phyloP scores from a whole-genome alignment of 2,888 invertebrate species.

The Eugnorisma glareosa region DNA sequence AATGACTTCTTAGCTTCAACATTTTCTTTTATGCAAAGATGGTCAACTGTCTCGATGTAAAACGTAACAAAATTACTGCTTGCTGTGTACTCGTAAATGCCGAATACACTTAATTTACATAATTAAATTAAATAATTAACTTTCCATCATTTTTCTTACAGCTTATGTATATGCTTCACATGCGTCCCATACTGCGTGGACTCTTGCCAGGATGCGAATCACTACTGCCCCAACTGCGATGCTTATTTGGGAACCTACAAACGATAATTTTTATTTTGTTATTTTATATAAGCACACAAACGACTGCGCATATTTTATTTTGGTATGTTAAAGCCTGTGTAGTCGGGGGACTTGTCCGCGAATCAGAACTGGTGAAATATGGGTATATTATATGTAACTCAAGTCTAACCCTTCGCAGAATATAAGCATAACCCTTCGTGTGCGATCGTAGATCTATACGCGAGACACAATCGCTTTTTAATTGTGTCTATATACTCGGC shows the following conservation, averaged over 20 bases:
- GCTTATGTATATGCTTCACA: slow-evolving; percentile 67
- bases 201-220: slow-evolving; percentile 88
- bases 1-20: background rate
- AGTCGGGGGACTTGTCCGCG: background rate
- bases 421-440: no score
- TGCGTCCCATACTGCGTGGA: slow-evolving; percentile 90
- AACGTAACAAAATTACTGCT: no score
- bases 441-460: no score
- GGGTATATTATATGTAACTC: no score
- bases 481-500: no score
- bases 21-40: background rate
- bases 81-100: background rate
- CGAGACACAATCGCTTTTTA: no score
- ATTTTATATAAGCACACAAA: background rate
- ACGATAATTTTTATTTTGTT: background rate
- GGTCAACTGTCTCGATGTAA: background rate
- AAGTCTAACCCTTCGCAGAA: no score
- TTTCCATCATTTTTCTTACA: slow-evolving; percentile 11
- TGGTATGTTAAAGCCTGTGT: background rate
- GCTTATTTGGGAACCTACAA: slow-evolving; percentile 87
- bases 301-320: background rate
- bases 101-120: background rate
- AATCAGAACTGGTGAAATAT: no score
- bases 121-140: background rate
- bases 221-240: slow-evolving; percentile 90